Percentiles rank a stretch among this genome's conserved stretches.
These are phyloP conservation scores for Amblyornis subalaris DNA, from an alignment of 2,113 vertebrate genomes.

Conservation along the genomic window DNA sequence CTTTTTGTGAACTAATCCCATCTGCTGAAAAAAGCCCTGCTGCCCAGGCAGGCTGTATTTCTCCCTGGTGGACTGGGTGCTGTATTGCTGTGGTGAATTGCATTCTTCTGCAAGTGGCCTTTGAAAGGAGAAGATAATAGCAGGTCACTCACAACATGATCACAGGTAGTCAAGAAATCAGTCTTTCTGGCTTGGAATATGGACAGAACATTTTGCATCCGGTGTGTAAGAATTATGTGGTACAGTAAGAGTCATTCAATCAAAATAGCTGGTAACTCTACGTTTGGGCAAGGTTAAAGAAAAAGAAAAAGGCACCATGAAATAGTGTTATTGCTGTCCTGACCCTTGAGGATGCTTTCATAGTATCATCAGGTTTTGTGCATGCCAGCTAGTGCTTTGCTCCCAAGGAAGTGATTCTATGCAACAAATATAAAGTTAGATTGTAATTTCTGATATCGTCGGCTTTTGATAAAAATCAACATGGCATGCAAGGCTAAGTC, in stretches of 20 bases:
- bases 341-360: background rate
- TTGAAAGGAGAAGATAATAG: background rate
- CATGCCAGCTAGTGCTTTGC: background rate
- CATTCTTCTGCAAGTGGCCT: background rate
- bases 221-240: background rate
- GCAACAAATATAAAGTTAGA: background rate
- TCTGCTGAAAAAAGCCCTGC: background rate
- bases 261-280: background rate
- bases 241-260: background rate
- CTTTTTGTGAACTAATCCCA: background rate
- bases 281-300: background rate
- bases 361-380: background rate
- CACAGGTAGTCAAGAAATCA: background rate
- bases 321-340: background rate
- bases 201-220: background rate
- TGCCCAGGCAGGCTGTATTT: background rate
- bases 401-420: background rate
- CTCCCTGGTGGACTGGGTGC: background rate
- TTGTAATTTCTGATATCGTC: background rate
- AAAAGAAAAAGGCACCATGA: background rate
- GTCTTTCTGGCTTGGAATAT: background rate
- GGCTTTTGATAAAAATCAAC: background rate
- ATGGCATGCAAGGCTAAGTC: background rate
- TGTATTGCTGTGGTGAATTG: background rate
- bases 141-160: background rate